Evolutionary conservation across 1,140 invertebrate species (phyloP), one percentile per base, ranked within the genome.

Genomic region (Cylas formicarius): DNA sequence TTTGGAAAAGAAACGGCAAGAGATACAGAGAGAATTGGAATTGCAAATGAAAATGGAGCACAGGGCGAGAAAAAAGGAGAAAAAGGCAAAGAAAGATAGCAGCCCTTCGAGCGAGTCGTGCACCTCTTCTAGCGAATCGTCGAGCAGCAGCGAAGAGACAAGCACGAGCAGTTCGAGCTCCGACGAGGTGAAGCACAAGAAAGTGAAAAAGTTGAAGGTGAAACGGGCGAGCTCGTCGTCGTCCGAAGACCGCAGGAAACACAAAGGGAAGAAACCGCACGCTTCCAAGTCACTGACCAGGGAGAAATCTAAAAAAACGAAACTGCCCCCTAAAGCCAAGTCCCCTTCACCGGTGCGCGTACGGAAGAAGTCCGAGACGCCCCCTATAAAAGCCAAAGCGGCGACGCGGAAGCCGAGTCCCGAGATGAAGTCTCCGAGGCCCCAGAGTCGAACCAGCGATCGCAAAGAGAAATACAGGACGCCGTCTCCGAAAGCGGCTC

Each of bases 1-100:
- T 27, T 68, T 89, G 52, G 84, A 87, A 63, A 79, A 80, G 66
- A 72, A 83, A 46, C 71, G 84, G 50, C 79, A 81, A 57, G 74
- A 84, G 55, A 70, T 89, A 51, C 80, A 87, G 61, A 71, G 82
- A 57, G 83, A 86, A 68, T 69, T 88, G 61, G 82, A 84, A 56
- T 69, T 84, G 60, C 81, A 86, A 66, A 75, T 79, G 74, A 78
- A 72, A 69, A 77, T 72, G 73, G 76, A 78, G 48, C 72, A 67
- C 47, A 67, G 61, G 50, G 74, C 73, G 59, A 66, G 38, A 34
- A 48, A 41, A 38, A 52, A 53, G 31, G 45, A 48, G 23, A 48
- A 48, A 23, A 50, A 59, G 74, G 76, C 63, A 65, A 73, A 75
- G 56, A 73, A 73, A 43, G 78, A 77, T 56, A 78, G 75, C 50